Percentiles rank a stretch among this genome's conserved stretches.
Evolutionary conservation across 2,888 invertebrate genomes (phyloP).

Genomic region (Phragmatobia fuliginosa): DNA sequence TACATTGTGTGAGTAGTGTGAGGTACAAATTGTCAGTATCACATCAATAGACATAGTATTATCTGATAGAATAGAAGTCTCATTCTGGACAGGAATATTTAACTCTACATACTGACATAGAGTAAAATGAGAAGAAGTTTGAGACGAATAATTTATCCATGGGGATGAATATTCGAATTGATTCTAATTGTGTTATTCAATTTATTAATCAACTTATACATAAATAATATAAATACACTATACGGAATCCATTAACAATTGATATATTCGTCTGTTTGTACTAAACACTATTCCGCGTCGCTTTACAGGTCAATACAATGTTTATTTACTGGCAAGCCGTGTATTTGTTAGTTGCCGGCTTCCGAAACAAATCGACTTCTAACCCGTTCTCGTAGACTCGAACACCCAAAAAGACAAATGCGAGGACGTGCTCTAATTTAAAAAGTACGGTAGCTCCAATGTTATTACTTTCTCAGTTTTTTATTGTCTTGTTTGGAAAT

Average conservation of each 20-base stretch:
- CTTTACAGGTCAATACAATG: conserved; percentile 38
- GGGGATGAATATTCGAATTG: neutral
- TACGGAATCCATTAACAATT: conserved; percentile 56
- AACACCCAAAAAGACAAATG: conserved; percentile 47
- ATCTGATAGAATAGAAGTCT: neutral
- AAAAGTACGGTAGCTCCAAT: conserved; percentile 46
- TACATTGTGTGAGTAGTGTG: too few relatives aligned
- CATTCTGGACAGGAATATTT: too few relatives aligned
- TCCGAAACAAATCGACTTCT: conserved; percentile 55
- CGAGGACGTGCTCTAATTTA: conserved; percentile 55
- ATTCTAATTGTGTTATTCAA: neutral
- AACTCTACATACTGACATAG: too few relatives aligned
- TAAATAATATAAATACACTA: conserved; percentile 13
- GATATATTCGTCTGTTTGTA: conserved; percentile 53
- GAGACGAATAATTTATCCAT: too few relatives aligned
- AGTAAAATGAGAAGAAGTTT: neutral
- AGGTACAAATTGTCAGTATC: too few relatives aligned
- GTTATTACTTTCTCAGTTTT: conserved; percentile 51
- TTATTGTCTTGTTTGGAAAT: conserved; percentile 45
- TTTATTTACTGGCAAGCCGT: conserved; percentile 49
- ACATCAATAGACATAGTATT: too few relatives aligned
- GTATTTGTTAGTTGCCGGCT: conserved; percentile 36
- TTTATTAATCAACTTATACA: neutral
- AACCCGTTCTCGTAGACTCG: conserved; percentile 47
- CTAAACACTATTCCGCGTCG: conserved; percentile 40